Base-by-base conservation (phyloP, 1,140 invertebrate genomes). In the Adelges cooleyi region DNA sequence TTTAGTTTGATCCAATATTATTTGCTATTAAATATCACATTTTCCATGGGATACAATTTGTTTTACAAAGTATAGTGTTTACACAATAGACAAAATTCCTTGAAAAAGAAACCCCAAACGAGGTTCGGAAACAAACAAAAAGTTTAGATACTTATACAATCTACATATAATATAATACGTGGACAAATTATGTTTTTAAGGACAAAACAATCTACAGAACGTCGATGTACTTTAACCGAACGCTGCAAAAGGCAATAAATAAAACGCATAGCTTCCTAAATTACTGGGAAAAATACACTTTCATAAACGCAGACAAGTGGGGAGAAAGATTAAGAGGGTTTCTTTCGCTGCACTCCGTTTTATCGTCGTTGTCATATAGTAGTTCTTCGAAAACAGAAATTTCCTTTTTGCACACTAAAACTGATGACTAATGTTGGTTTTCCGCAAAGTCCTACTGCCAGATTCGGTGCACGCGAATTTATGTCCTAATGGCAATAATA, bases 211-310 rank as follows among this genome's bases (percentile, higher is more conserved):
- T 38, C 20, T 22, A 54, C 33, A 22, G 29, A 17, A 22, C 23
- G 33, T 38, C 52, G 13, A 54, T n/a, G 20, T n/a, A 59, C 36
- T 59, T 25, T 44, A 11, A 11, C 40, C 40, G 15, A 25, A 18
- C 18, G 40, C 36, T n/a, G 22, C 15, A n/a, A 59, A 44, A 6
- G 18, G 54, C 38, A 44, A 59, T 59, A 59, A 59, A 59, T 15
- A 27, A 44, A 23, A 59, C 38, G 10, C 40, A 44, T 59, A 22
- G 54, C 42, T 44, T 59, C 23, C 54, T 27, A 59, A 59, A 59
- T 56, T 42, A 56, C 53, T 17, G 36, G 23, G 17, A 42, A 56
- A 56, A n/a, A n/a, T n/a, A 42, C 20, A 53, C 51, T 36, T 22
- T 53, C 51, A 36, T 38, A 53, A 22, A 48, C 20, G 18, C 3